phyloP scores from a whole-genome alignment of 2,888 invertebrate species.

The Stenolophus ochropezus region DNA sequence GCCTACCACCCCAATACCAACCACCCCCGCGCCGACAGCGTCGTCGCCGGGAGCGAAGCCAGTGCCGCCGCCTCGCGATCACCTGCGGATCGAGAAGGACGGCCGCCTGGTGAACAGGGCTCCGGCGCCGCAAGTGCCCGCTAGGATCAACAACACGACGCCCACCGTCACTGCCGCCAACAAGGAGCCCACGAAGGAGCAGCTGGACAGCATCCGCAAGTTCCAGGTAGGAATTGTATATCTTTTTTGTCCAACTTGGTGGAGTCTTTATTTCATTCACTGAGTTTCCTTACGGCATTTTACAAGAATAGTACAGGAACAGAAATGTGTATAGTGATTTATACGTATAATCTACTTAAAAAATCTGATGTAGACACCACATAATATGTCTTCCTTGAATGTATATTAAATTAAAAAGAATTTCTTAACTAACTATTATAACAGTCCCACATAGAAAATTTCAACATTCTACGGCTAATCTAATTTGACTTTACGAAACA shows the following conservation, averaged over 20 bases:
- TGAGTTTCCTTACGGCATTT: too few relatives aligned
- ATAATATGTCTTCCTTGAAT: too few relatives aligned
- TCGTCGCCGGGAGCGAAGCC: constrained; percentile 73
- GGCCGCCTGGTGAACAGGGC: constrained; percentile 79
- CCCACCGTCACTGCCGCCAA: constrained; percentile 67
- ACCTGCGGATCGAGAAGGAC: constrained; percentile 78
- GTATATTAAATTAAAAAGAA: too few relatives aligned
- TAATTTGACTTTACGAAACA: too few relatives aligned
- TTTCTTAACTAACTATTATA: too few relatives aligned
- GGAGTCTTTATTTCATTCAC: not conserved
- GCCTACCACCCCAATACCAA: not conserved
- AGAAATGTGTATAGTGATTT: too few relatives aligned
- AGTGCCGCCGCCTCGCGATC: constrained; percentile 80
- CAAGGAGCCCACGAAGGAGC: constrained; percentile 86
- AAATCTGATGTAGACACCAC: too few relatives aligned
- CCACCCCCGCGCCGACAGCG: constrained; percentile 41
- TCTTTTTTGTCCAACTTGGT: not conserved
- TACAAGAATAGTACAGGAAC: too few relatives aligned
- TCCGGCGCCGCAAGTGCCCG: constrained; percentile 81
- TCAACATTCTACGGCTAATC: too few relatives aligned
- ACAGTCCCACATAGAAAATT: too few relatives aligned
- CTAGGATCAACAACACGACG: constrained; percentile 75
- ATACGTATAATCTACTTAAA: too few relatives aligned
- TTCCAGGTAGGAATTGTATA: constrained; percentile 81
- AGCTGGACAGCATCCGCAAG: constrained; percentile 93